Evolutionary conservation across 1,140 invertebrate genomes (phyloP).

Genomic region (Charaxes varanes): DNA sequence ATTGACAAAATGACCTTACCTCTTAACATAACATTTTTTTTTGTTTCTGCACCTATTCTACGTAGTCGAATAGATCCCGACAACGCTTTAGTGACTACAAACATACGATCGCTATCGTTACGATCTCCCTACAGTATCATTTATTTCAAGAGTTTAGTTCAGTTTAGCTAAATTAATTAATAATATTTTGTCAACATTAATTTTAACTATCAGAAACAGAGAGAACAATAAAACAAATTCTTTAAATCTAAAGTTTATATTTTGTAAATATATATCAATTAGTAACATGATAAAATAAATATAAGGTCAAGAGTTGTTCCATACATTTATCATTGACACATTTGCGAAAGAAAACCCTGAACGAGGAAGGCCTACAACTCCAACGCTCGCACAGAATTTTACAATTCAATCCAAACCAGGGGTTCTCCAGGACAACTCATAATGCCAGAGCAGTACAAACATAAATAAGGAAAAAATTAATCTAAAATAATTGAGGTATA

Average conservation of each 20-base stretch:
- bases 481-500: constrained; percentile 68
- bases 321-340: constrained; percentile 23
- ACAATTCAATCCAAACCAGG: no score
- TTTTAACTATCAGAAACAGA: no score
- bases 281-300: constrained; percentile 44
- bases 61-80: no score
- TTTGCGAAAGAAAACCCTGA: neutral
- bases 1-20: no score
- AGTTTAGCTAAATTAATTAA: no score
- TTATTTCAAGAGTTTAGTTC: no score
- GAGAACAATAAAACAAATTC: constrained; percentile 36
- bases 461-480: constrained; percentile 63
- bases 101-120: no score
- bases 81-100: no score
- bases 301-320: constrained; percentile 47
- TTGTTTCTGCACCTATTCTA: no score
- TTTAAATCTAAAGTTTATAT: constrained; percentile 52
- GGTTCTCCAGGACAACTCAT: constrained; percentile 39
- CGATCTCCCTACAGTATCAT: no score
- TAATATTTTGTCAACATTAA: no score
- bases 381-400: constrained; percentile 3
- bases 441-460: constrained; percentile 50
- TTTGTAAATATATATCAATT: constrained; percentile 52
- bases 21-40: no score
- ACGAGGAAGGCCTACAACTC: neutral